A percentile compares a stretch with the other conserved stretches of the same genome.
Evolutionary conservation across 2,797 vertebrate genomes (phyloP).

Genomic region (Acropternis orthonyx): DNA sequence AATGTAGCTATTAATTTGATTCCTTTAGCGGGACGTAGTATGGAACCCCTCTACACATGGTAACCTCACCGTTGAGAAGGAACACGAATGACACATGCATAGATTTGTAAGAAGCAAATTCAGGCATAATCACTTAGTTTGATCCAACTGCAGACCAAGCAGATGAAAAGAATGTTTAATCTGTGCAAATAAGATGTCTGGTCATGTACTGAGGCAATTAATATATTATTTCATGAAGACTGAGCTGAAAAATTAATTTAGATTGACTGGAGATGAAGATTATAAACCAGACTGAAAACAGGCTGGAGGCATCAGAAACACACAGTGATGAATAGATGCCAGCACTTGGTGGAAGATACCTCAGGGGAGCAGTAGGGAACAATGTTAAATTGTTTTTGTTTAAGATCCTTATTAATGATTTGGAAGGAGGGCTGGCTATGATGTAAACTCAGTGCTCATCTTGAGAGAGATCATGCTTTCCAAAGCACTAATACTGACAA

Average conservation of each 20-base stretch:
- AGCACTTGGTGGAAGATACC: background rate
- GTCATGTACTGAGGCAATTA: conserved; percentile 6
- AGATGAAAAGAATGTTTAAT: conserved; percentile 10
- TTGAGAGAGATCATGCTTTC: background rate
- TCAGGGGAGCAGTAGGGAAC: conserved; percentile 14
- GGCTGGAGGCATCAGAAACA: background rate
- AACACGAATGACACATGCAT: background rate
- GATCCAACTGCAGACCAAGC: background rate
- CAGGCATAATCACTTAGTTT: background rate
- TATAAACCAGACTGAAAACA: conserved; percentile 36
- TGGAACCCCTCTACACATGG: background rate
- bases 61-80: background rate
- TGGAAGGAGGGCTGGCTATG: background rate
- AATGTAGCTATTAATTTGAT: background rate
- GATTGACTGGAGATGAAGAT: conserved; percentile 7
- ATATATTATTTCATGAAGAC: background rate
- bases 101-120: background rate
- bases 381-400: conserved; percentile 16
- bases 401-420: background rate
- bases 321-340: background rate
- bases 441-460: background rate
- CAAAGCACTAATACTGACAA: background rate
- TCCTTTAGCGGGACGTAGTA: background rate
- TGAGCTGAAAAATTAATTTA: conserved; percentile 32
- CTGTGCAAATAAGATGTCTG: background rate